These are phyloP conservation scores for Ceratina japonica DNA, from an alignment of 1,140 invertebrate species.

Conservation along the genomic window DNA sequence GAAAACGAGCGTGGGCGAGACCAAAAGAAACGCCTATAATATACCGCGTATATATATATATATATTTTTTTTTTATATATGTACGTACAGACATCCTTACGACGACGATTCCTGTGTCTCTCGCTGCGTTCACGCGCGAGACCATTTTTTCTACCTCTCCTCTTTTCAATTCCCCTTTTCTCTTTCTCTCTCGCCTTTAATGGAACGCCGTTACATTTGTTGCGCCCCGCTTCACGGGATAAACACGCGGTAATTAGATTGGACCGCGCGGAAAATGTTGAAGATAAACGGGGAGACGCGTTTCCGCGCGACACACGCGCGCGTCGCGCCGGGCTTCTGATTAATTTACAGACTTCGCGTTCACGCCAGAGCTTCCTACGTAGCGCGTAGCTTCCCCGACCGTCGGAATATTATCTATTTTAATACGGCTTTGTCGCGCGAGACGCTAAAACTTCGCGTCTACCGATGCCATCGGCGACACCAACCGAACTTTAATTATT, in stretches of 20 bases:
- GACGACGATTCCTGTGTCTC: constrained; percentile 21
- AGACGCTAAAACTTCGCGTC: too few species aligned
- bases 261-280: constrained; percentile 34
- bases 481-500: constrained; percentile 11
- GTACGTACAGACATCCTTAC: constrained; percentile 14
- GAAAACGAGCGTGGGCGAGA: neutral
- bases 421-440: constrained; percentile 4
- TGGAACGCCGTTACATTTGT: constrained; percentile 40
- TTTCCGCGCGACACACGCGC: neutral
- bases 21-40: neutral
- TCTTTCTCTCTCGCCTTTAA: neutral
- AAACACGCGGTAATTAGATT: constrained; percentile 47
- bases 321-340: constrained; percentile 6
- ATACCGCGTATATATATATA: too few species aligned
- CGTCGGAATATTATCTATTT: constrained; percentile 21
- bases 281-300: constrained; percentile 35
- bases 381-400: too few species aligned
- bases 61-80: neutral
- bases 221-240: constrained; percentile 14
- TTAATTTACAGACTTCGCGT: constrained; percentile 27
- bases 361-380: neutral
- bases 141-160: neutral
- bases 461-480: too few species aligned
- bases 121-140: neutral
- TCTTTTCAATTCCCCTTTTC: neutral